Evolutionary conservation across 2,888 invertebrate genomes (phyloP), one percentile per base, ranked within the genome.

Genomic region (Molorchus minor): DNA sequence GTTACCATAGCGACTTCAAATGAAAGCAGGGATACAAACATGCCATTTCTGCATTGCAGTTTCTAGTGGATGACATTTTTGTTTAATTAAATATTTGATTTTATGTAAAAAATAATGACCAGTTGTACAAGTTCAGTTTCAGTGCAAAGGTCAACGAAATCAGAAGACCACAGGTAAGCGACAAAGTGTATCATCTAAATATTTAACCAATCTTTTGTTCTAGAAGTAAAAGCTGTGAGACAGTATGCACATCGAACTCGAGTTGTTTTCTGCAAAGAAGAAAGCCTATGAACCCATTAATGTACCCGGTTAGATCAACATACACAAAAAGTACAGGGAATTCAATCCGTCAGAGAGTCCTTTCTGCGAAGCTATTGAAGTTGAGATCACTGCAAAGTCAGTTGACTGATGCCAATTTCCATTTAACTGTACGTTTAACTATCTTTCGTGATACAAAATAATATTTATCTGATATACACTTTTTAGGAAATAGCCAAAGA

Each of bases 321-420:
- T 60, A 63, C 53, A 53, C 67, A 3, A 59, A 62, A 45, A 58
- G 56, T 38, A 55, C 65, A 15, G 61, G 60, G 33, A 79, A 75
- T 62, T 58, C 70, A 2, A 79, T 81, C 4, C 71, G 76, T 20
- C 88, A 92, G 77, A 83, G 92, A 10, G 88, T 93, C 38, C 81
- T 90, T 65, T 92, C 92, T 0, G 92, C 92, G 0, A 89, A 91
- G 79, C 85, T 91, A 62, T 83, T 92, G 59, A 84, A 90, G 19
- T 83, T 91, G 20, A 90, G 92, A 73, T 88, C 90, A 57, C 81
- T 92, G 63, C 92, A 93, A 80, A 93, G 91, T 79, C 91, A 93
- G 76, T 75, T 93, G 54, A 86, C 89, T 3, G 91, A 92, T 77
- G 91, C 91, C 0, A 91, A 92, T 75, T 90, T 87, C 70, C 91